These are phyloP conservation scores for Camponotus pennsylvanicus DNA, from an alignment of 1,140 invertebrate species.

Conservation along the genomic window DNA sequence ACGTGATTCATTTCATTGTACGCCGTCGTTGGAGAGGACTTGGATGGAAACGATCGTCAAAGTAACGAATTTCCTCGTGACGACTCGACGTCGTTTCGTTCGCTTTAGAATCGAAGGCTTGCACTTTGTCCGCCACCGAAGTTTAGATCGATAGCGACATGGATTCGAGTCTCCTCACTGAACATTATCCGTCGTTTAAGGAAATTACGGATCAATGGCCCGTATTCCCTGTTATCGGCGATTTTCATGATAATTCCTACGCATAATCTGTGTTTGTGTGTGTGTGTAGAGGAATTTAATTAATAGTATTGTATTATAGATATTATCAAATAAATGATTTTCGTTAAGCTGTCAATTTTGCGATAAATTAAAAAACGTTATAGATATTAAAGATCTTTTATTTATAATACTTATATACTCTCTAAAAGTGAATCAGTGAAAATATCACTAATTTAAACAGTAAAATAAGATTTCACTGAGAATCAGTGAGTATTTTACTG, in stretches of 20 bases:
- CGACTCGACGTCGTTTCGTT: conserved; percentile 57
- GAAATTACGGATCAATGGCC: conserved; percentile 38
- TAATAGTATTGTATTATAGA: not conserved
- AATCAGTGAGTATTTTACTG: too few relatives aligned
- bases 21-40: conserved; percentile 63
- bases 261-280: not conserved
- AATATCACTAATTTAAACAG: too few relatives aligned
- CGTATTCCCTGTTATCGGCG: conserved; percentile 26
- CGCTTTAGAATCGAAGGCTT: conserved; percentile 1
- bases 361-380: not conserved
- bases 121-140: conserved; percentile 52
- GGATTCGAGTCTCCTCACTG: conserved; percentile 43
- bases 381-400: not conserved
- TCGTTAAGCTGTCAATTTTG: not conserved
- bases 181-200: conserved; percentile 49
- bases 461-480: too few relatives aligned
- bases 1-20: conserved; percentile 71
- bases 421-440: too few relatives aligned
- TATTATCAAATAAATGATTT: not conserved
- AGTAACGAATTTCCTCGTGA: conserved; percentile 60
- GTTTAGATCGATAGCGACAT: conserved; percentile 59
- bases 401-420: not conserved
- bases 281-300: not conserved
- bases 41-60: conserved; percentile 60
- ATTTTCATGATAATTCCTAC: conserved; percentile 15